Evolutionary conservation across 2,113 vertebrate genomes (phyloP), one percentile per base, ranked within the genome.

Genomic region (Suncus etruscus): DNA sequence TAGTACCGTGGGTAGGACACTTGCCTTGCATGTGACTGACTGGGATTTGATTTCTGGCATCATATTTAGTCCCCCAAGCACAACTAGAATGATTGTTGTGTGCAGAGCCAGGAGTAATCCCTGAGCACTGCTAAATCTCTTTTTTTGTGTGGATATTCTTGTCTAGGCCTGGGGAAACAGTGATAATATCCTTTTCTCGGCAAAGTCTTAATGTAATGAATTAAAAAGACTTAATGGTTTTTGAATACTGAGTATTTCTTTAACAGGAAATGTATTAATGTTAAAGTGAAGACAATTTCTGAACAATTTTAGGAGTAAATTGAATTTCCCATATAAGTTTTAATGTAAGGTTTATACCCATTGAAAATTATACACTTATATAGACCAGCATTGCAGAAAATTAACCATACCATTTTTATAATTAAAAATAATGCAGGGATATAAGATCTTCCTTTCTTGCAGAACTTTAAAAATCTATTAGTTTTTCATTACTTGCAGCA

Each of bases 391-490:
- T 45, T 92, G 90, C 95, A 97, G 51, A 65, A 97, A 96, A 83
- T 97, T 75, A 96, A 91, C 90, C 93, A 94, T 91, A 95, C 94
- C 86, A 78, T 95, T 97, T 96, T 96, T n/a, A 86, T 97, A 97
- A 97, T 97, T 97, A 96, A 97, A 91, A 97, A 95, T 93, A 96
- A 96, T 94, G 90, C 85, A 90, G 77, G 15, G 63, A 47, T 95
- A n/a, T 94, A 93, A 94, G 90, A 95, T 93, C 31, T n/a, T 50
- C 81, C 95, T 68, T 95, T 48, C 94, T 97, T 97, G 84, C 68
- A 96, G 87, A 92, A 97, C 88, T 97, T 97, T 75, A 96, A 97
- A 91, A 96, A 95, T 92, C 92, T 94, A 97, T 97, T 97, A 96
- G 95, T 96, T 97, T 97, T 74, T 95, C 96, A 95, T 95, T 97